phyloP scores from a whole-genome alignment of 2,888 invertebrate species.

The Watsonalla cultraria region DNA sequence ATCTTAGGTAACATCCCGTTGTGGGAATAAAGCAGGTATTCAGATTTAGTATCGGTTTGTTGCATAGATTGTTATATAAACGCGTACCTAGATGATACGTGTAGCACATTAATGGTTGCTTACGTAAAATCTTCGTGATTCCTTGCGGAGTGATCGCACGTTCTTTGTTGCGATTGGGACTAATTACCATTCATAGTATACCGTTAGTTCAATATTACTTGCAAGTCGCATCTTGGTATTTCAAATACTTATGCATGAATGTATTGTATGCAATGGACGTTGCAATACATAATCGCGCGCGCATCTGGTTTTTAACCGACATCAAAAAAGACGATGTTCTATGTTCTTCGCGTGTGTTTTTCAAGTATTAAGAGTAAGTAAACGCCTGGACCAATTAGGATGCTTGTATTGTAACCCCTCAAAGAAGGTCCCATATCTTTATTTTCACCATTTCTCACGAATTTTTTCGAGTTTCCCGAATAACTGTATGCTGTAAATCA shows the following conservation, averaged over 20 bases:
- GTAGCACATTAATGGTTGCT: conserved; percentile 20
- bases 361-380: too few relatives aligned
- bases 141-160: conserved; percentile 2
- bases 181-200: background rate
- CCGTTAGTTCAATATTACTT: background rate
- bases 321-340: too few relatives aligned
- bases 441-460: too few relatives aligned
- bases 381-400: too few relatives aligned
- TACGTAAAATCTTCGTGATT: conserved; percentile 17
- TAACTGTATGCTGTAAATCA: too few relatives aligned
- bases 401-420: too few relatives aligned
- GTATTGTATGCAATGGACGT: too few relatives aligned
- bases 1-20: background rate
- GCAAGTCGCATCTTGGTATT: background rate
- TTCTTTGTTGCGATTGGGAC: conserved; percentile 1
- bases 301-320: too few relatives aligned
- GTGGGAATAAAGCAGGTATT: background rate
- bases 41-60: background rate
- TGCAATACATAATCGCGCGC: too few relatives aligned
- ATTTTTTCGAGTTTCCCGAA: too few relatives aligned
- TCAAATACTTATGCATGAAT: background rate
- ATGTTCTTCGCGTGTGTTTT: too few relatives aligned
- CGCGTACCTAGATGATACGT: conserved; percentile 11
- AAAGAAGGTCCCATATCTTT: too few relatives aligned
- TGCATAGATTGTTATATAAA: conserved; percentile 14